phyloP scores from a whole-genome alignment of 2,113 vertebrate species.

The Phylloscopus trochilus region DNA sequence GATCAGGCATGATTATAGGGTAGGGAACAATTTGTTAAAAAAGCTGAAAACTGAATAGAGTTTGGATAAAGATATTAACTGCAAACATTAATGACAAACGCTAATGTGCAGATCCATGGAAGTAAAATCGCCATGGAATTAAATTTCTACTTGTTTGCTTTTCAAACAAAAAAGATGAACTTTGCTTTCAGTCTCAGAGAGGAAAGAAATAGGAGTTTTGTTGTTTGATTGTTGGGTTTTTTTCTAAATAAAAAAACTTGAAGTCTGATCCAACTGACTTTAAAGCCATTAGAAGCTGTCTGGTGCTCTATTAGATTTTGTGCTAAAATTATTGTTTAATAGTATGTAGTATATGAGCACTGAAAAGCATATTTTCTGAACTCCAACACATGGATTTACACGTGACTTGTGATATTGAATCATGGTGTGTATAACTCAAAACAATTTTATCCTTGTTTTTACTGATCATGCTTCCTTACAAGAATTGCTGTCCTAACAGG shows the following conservation, averaged over 20 bases:
- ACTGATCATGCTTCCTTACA: background rate
- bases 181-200: background rate
- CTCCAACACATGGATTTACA: background rate
- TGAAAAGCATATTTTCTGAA: background rate
- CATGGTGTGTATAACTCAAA: background rate
- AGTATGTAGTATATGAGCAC: background rate
- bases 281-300: background rate
- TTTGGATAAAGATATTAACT: slow-evolving; percentile 24
- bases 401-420: background rate
- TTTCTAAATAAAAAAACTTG: background rate
- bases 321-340: background rate
- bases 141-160: background rate
- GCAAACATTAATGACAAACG: background rate
- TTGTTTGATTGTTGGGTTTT: background rate
- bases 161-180: background rate
- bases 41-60: background rate
- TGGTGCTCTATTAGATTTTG: background rate
- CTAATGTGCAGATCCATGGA: background rate
- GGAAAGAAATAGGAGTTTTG: background rate
- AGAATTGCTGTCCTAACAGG: background rate
- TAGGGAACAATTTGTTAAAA: background rate
- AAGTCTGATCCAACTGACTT: background rate
- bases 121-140: background rate
- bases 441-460: background rate
- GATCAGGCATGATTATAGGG: slow-evolving; percentile 20